Evolutionary conservation across 1,140 invertebrate species (phyloP).

Genomic region (Papilio polyxenes): DNA sequence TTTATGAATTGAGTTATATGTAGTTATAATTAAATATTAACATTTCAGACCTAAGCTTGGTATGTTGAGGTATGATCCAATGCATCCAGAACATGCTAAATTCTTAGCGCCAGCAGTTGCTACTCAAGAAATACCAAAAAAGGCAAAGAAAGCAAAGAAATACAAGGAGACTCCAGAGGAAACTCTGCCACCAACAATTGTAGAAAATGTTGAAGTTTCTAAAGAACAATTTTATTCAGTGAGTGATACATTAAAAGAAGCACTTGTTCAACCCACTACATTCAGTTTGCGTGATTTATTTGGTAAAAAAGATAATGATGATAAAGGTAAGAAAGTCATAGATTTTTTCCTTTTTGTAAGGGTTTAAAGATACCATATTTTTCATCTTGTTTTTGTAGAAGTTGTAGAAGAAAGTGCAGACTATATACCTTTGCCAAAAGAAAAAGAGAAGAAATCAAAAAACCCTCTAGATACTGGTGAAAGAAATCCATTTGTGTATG

Average conservation of each 20-base stretch:
- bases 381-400: constrained; percentile 49
- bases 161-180: constrained; percentile 41
- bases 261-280: constrained; percentile 76
- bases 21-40: background rate
- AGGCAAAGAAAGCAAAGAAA: constrained; percentile 67
- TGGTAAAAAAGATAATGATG: constrained; percentile 64
- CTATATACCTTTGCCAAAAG: constrained; percentile 55
- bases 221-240: constrained; percentile 84
- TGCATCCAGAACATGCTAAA: constrained; percentile 81
- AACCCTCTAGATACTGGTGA: constrained; percentile 70
- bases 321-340: constrained; percentile 56
- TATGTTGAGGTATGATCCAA: constrained; percentile 84
- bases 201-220: constrained; percentile 80
- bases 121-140: constrained; percentile 62
- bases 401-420: constrained; percentile 48
- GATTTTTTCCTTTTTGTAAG: constrained; percentile 27
- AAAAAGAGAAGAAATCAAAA: constrained; percentile 66
- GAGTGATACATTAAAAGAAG: constrained; percentile 81
- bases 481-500: constrained; percentile 83
- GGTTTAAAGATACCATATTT: constrained; percentile 25
- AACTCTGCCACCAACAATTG: constrained; percentile 42
- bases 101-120: constrained; percentile 73
- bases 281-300: constrained; percentile 83
- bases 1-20: constrained; percentile 7
- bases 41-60: constrained; percentile 70